These are phyloP conservation scores for Silurus lanzhouensis DNA, from an alignment of 2,797 vertebrate genomes.

Conservation along the genomic window DNA sequence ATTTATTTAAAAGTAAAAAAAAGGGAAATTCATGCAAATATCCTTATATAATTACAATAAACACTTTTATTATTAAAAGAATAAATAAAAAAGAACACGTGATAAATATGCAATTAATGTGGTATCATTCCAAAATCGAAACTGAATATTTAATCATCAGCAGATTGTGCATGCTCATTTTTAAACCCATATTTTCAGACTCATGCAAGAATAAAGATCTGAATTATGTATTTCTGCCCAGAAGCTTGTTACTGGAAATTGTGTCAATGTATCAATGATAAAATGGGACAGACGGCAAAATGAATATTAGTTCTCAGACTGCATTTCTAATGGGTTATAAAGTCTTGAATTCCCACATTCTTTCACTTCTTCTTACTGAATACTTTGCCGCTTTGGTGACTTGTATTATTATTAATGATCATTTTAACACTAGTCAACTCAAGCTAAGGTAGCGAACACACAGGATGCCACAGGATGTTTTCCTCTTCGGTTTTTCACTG, in stretches of 20 bases:
- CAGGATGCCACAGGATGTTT: background rate
- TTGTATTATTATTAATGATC: background rate
- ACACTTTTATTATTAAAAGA: background rate
- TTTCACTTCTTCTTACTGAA: background rate
- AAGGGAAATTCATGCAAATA: background rate
- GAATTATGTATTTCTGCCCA: background rate
- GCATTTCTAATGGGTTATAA: background rate
- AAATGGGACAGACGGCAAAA: background rate
- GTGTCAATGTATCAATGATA: background rate
- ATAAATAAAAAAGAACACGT: background rate
- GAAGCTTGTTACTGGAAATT: no score
- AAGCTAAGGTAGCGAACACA: background rate
- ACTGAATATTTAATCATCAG: background rate
- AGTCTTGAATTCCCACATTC: background rate
- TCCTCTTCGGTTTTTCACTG: background rate
- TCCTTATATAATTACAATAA: no score
- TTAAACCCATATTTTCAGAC: background rate
- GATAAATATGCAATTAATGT: no score
- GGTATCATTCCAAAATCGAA: background rate
- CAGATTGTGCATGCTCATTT: background rate
- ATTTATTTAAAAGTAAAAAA: background rate
- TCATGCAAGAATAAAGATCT: background rate
- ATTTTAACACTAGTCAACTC: background rate
- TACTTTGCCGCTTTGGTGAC: no score
- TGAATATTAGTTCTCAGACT: no score